Base-by-base conservation (phyloP, 2,113 vertebrate genomes). In the Setophaga coronata region DNA sequence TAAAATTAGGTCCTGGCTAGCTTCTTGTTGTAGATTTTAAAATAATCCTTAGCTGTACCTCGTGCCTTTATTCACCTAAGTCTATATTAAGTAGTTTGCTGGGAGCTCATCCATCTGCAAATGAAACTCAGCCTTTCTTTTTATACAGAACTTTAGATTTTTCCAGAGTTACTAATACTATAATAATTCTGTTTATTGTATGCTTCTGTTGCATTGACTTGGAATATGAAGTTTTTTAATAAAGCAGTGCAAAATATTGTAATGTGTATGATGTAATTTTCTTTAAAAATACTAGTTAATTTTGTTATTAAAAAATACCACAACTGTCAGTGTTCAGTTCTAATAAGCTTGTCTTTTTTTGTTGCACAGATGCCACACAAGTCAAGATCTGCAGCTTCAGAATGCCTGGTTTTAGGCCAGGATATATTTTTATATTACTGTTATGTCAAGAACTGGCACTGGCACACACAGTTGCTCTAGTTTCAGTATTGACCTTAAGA, bases 311-410 rank as follows among this genome's bases (percentile, higher is more conserved):
- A 83, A 83, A 10, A 81, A 70, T 62, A 1, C 20, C 47, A 89
- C 42, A 86, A 9, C 33, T 23, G 5, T 73, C 51, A 43, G 74
- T 74, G 76, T 83, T 92, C 50, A 70, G 85, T 93, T 95, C 93
- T 96, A 95, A 94, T 96, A 51, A 96, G 93, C 72, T 70, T 95
- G 95, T 96, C 90, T 90, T 43, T 96, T 93, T 95, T 70, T 0
- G 21, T 95, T 96, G 96, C 95, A 94, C 87, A 93, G 92, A 96
- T 95, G 66, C 95, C 74, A 93, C 64, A 82, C 93, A 96, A 95
- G 85, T 65, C 95, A 96, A 96, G 93, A 96, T 83, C 90, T 89
- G 72, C 86, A 92, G 85, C 96, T 96, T 92, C 90, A 89, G 79
- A 92, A 60, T 90, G 80, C 86, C 64, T 97, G 90, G 69, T 90